These are phyloP conservation scores for Petroica traversi DNA, from an alignment of 2,113 vertebrate genomes.

Conservation along the genomic window DNA sequence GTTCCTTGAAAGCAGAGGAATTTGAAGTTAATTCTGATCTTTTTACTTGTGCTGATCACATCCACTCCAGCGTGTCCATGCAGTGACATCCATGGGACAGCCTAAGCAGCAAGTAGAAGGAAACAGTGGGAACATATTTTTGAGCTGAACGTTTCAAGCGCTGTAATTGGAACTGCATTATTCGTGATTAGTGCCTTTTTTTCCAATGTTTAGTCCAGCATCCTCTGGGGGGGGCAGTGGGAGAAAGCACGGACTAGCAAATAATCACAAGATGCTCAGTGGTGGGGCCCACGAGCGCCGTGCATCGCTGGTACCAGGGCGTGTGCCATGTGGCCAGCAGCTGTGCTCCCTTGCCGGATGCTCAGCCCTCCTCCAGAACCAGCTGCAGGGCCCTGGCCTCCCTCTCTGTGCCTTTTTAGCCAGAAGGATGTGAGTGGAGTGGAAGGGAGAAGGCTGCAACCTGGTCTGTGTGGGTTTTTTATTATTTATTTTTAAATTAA, in stretches of 20 bases:
- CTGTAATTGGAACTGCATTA: neutral
- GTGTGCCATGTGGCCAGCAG: neutral
- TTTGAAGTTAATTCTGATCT: constrained; percentile 15
- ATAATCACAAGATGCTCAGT: neutral
- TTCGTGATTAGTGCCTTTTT: neutral
- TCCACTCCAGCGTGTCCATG: neutral
- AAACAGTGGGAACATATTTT: neutral
- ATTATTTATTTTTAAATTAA: neutral
- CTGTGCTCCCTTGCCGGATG: neutral
- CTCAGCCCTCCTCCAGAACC: neutral
- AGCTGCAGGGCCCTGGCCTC: neutral
- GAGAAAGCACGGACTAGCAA: neutral
- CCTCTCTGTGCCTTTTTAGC: neutral
- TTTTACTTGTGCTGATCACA: neutral
- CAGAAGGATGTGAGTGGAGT: neutral
- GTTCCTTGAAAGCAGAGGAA: constrained; percentile 45
- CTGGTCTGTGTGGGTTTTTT: neutral
- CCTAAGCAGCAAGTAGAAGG: neutral
- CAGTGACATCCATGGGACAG: neutral
- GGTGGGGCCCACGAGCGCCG: neutral
- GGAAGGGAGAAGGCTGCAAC: neutral
- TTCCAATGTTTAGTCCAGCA: neutral
- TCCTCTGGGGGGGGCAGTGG: neutral
- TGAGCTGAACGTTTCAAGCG: neutral
- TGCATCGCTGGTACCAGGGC: neutral